These are phyloP conservation scores for Girardinichthys multiradiatus DNA, from an alignment of 2,113 vertebrate genomes.

Conservation along the genomic window DNA sequence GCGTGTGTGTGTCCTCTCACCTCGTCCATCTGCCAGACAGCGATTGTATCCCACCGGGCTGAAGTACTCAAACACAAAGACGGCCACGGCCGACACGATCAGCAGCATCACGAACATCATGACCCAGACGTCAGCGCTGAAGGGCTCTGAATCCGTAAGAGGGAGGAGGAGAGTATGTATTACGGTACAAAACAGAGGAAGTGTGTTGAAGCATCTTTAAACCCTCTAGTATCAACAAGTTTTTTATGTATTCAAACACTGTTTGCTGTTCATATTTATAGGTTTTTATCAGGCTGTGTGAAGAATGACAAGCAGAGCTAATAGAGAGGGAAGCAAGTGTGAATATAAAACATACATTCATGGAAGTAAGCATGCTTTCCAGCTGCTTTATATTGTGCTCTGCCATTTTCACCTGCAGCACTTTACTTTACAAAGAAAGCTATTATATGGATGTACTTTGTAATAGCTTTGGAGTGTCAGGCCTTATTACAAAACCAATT, in stretches of 20 bases:
- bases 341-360: conserved; percentile 20
- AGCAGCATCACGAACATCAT: conserved; percentile 99
- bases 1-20: conserved; percentile 77
- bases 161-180: not conserved
- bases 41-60: conserved; percentile 99
- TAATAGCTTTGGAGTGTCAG: not conserved
- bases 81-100: conserved; percentile 94
- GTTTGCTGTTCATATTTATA: conserved; percentile 1
- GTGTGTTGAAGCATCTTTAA: conserved; percentile 31
- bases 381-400: not conserved
- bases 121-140: conserved; percentile 99
- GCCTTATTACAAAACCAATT: not conserved
- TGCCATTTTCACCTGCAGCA: not conserved
- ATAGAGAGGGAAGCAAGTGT: conserved; percentile 15
- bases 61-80: conserved; percentile 98
- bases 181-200: conserved; percentile 20
- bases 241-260: conserved; percentile 23
- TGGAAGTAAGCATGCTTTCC: conserved; percentile 15
- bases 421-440: not conserved
- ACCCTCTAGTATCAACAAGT: conserved; percentile 32
- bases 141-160: conserved; percentile 86
- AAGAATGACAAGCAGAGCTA: conserved; percentile 15
- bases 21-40: conserved; percentile 97
- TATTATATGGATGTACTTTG: not conserved
- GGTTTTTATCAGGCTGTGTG: conserved; percentile 19